Evolutionary conservation across 2,888 invertebrate species (phyloP), one percentile per base, ranked within the genome.

Genomic region (Synanthedon tipuliformis): DNA sequence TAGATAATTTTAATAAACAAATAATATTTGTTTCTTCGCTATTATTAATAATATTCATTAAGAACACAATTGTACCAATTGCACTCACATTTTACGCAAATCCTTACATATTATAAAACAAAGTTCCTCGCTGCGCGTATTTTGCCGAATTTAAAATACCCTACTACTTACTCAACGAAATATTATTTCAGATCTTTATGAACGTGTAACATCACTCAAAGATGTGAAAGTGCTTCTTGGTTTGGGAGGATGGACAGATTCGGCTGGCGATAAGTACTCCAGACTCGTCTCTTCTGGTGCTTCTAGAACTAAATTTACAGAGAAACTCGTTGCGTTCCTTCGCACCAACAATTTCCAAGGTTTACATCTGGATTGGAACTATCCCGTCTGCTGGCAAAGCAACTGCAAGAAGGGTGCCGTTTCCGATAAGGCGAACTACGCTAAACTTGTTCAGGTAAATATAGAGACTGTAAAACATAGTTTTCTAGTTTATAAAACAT

Each of bases 221-320:
- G 91, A 90, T 50, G 84, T 90, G 0, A 89, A 90, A 60, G 92
- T 95, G 0, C 75, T 96, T 5, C 79, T 98, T 40, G 95, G 95
- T 1, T 75, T 98, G 53, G 98, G 98, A n/a, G 98, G 98, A 1
- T 98, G 97, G 97, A 96, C 95, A 0, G 96, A 97, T 75, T 97
- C 96, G 0, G 90, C 93, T 0, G 95, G 95, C 0, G 94, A 95
- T 68, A 96, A 96, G 72, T 96, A 96, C 69, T 95, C 95, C 0
- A 89, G 92, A 12, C 75, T 97, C 27, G 94, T 95, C 0, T 90
- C 91, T 48, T 91, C 92, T 55, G 88, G 89, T 4, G 83, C 89
- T 0, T 88, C 91, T 4, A 89, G 95, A 12, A 81, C 90, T 40
- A 91, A 91, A 51, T 96, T 96, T 66, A 90, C 93, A 3, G 82